phyloP scores from a whole-genome alignment of 2,113 vertebrate genomes.

The Platichthys stellatus region DNA sequence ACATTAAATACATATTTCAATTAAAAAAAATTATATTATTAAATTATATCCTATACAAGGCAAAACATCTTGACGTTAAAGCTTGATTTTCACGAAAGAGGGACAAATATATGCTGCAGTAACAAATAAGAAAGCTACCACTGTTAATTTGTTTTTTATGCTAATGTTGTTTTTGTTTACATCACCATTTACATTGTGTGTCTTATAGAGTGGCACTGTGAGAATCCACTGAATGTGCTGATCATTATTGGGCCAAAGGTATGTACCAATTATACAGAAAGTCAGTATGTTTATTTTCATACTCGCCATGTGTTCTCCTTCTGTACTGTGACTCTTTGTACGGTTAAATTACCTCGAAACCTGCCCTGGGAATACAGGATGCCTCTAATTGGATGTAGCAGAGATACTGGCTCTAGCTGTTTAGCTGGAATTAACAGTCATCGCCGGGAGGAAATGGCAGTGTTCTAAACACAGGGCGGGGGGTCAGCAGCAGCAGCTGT shows the following conservation, averaged over 20 bases:
- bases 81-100: no score
- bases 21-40: no score
- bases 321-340: background rate
- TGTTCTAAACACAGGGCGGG: constrained; percentile 10
- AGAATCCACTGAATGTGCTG: constrained; percentile 84
- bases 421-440: constrained; percentile 64
- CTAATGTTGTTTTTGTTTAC: background rate
- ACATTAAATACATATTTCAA: no score
- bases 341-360: constrained; percentile 40
- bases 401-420: constrained; percentile 68
- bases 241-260: constrained; percentile 90
- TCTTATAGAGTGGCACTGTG: constrained; percentile 87
- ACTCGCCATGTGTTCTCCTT: constrained; percentile 4
- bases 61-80: no score
- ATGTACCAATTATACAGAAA: constrained; percentile 40
- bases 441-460: constrained; percentile 26
- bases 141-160: background rate
- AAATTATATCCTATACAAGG: no score
- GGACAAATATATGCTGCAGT: background rate
- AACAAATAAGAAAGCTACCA: background rate
- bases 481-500: constrained; percentile 33
- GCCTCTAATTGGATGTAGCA: constrained; percentile 74
- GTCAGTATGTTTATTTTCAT: background rate
- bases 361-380: constrained; percentile 31
- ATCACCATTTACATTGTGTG: background rate